phyloP scores from a whole-genome alignment of 2,797 vertebrate genomes.

The Perodicticus potto region DNA sequence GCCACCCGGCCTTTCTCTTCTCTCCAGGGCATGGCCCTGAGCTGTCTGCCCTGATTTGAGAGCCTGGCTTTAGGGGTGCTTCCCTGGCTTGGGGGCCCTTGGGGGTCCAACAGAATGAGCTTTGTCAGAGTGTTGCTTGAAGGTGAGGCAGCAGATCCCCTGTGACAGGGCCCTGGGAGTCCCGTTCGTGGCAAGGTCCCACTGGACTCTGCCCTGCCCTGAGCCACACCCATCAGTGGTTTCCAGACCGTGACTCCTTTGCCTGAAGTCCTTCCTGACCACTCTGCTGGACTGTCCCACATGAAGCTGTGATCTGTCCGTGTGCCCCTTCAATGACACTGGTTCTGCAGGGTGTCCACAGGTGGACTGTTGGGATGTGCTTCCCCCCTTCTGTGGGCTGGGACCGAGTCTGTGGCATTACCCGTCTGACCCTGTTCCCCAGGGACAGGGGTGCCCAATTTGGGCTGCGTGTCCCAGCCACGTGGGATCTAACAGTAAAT shows the following conservation, averaged over 20 bases:
- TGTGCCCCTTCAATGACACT: background rate
- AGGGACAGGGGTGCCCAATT: background rate
- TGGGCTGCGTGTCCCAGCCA: accelerated
- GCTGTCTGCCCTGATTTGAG: accelerated
- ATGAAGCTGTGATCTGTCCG: background rate
- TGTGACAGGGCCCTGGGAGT: background rate
- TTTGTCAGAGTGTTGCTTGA: background rate
- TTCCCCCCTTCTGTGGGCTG: background rate
- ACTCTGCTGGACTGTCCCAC: accelerated
- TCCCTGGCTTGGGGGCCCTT: background rate
- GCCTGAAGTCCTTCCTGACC: background rate
- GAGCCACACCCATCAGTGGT: background rate
- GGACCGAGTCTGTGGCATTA: background rate
- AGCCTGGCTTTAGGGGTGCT: background rate
- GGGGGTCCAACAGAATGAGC: background rate
- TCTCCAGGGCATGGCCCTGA: too few species aligned
- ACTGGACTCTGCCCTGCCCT: background rate
- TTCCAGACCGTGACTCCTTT: background rate
- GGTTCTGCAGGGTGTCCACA: accelerated
- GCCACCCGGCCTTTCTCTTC: too few species aligned
- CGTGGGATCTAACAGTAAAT: accelerated
- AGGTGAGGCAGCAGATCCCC: background rate
- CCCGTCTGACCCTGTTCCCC: background rate
- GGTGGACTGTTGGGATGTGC: too few species aligned
- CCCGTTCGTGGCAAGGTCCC: background rate